A percentile compares a stretch with the other conserved stretches of the same genome.
Evolutionary conservation across 2,113 vertebrate species (phyloP).

Genomic region (Mustelus asterias): DNA sequence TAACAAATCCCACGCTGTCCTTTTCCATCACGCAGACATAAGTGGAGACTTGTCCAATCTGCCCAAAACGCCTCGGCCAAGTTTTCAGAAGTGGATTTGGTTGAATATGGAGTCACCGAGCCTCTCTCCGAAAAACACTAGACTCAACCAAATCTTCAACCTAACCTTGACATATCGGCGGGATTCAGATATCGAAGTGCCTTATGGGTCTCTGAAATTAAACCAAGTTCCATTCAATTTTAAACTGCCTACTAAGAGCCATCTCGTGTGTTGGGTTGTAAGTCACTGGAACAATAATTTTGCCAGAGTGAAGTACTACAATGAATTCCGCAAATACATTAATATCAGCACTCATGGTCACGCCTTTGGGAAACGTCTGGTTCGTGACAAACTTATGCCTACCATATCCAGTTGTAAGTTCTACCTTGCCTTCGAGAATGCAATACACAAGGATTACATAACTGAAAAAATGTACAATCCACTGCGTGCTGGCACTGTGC

Average conservation of each 20-base stretch:
- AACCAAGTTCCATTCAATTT: constrained; percentile 57
- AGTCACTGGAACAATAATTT: constrained; percentile 98
- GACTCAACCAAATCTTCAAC: constrained; percentile 88
- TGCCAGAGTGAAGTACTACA: constrained; percentile 88
- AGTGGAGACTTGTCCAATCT: constrained; percentile 84
- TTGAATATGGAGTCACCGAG: constrained; percentile 96
- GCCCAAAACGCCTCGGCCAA: constrained; percentile 75
- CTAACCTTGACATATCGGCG: constrained; percentile 87
- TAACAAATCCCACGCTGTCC: constrained; percentile 81
- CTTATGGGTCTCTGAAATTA: too few relatives aligned
- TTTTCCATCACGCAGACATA: constrained; percentile 92
- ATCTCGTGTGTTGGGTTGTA: constrained; percentile 92
- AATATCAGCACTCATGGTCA: constrained; percentile 89
- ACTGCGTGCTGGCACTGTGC: constrained; percentile 82
- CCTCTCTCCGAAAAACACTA: constrained; percentile 80
- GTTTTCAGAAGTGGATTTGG: constrained; percentile 96
- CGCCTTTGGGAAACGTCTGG: constrained; percentile 84
- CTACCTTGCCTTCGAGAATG: constrained; percentile 94
- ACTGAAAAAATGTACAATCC: constrained; percentile 96
- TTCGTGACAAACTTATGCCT: constrained; percentile 84
- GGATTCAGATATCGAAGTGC: constrained; percentile 83
- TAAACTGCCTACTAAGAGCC: constrained; percentile 87
- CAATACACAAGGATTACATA: constrained; percentile 94
- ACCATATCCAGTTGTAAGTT: constrained; percentile 92
- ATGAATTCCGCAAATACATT: constrained; percentile 88